These are phyloP conservation scores for Amiota mariae DNA, from an alignment of 2,888 invertebrate species.

Conservation along the genomic window DNA sequence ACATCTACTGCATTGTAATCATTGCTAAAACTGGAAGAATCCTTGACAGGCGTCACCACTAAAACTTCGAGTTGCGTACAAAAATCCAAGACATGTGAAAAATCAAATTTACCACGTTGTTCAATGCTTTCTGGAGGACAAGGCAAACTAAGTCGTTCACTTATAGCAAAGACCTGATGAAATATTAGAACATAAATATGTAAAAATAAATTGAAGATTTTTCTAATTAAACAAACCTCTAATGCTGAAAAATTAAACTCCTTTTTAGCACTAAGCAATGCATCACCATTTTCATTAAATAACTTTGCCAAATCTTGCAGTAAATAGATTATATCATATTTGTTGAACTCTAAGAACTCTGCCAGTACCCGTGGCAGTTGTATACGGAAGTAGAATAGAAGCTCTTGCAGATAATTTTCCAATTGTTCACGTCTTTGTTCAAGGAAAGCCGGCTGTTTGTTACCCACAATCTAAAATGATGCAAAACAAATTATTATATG, in stretches of 20 bases:
- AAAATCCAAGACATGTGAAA: slow-evolving; percentile 93
- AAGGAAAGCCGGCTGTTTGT: slow-evolving; percentile 90
- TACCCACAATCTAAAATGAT: slow-evolving; percentile 77
- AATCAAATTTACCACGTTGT: slow-evolving; percentile 86
- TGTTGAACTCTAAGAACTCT: slow-evolving; percentile 89
- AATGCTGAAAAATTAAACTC: slow-evolving; percentile 83
- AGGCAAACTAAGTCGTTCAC: slow-evolving; percentile 88
- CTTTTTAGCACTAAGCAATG: slow-evolving; percentile 76
- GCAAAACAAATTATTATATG: background rate
- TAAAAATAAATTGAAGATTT: background rate
- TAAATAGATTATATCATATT: slow-evolving; percentile 91
- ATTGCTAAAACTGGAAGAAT: slow-evolving; percentile 55
- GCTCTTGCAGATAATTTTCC: slow-evolving; percentile 85
- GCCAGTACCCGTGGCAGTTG: slow-evolving; percentile 87
- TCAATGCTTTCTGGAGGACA: slow-evolving; percentile 86
- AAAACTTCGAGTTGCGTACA: slow-evolving; percentile 82
- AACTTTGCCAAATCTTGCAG: slow-evolving; percentile 85
- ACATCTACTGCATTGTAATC: slow-evolving; percentile 71
- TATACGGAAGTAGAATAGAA: slow-evolving; percentile 83
- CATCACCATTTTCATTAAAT: slow-evolving; percentile 85
- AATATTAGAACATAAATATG: background rate
- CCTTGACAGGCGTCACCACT: slow-evolving; percentile 70
- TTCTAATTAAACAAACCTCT: slow-evolving; percentile 76
- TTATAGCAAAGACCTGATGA: slow-evolving; percentile 88
- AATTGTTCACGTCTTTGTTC: slow-evolving; percentile 87